Base-by-base conservation (phyloP, 1,140 invertebrate species). In the Drosophila kikkawai region DNA sequence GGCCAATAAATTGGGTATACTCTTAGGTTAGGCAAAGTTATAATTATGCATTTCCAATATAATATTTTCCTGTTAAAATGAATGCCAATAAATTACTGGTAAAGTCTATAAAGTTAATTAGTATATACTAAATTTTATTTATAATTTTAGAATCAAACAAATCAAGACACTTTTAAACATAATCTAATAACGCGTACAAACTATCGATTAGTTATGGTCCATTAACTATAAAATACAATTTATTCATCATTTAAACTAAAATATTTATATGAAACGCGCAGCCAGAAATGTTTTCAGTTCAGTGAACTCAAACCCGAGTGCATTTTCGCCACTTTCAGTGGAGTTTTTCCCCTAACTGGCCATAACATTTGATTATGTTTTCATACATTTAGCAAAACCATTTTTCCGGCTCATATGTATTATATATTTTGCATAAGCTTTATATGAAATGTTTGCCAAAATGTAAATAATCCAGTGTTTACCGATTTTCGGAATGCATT, bases 301-400 rank as follows among this genome's bases (percentile, higher is more conserved):
- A 64, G 17, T 75, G 34, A 75, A 65, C 73, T 12, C 41, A 29
- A 51, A 74, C 44, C 29, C 15, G 19, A 56, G 70, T 64, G 71
- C 44, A 74, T 64, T 74, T 63, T 19, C 39, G 39, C 19, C 37
- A n/a, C 15, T 9, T 17, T 51, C 22, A 12, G 39, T 68, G 34
- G 51, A 73, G 47, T 50, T 75, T 42, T 19, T 22, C 41, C 51
- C 55, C 61, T 42, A 77, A 77, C 63, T 58, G 64, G 74, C 64
- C 56, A 70, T 78, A 77, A 78, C 64, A 78, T 78, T 82, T 76
- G 77, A 81, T 87, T 87, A 79, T 63, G 80, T 75, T 66, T 75
- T 81, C 60, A 69, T 69, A 70, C 65, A 81, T 69, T 61, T 80
- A 44, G 29, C 66, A 55, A 81, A 80, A 60, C 53, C 61, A 55